Evolutionary conservation across 2,797 vertebrate genomes (phyloP).

Genomic region (Acanthornis magna): DNA sequence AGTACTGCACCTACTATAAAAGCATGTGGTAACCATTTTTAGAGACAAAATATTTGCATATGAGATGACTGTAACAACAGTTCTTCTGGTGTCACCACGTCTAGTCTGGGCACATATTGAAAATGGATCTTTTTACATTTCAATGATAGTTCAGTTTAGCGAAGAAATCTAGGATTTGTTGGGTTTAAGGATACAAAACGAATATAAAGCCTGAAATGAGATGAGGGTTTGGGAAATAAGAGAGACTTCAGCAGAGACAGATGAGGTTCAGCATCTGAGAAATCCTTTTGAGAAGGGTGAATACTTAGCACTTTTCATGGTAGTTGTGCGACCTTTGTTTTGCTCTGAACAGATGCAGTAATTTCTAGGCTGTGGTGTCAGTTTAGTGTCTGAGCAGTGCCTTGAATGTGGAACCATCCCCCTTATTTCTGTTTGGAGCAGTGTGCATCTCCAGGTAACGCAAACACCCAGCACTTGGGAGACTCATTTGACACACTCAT

Average conservation of each 20-base stretch:
- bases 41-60: neutral
- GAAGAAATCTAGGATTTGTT: neutral
- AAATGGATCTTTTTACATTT: neutral
- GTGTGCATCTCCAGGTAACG: neutral
- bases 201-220: neutral
- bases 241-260: neutral
- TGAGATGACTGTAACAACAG: neutral
- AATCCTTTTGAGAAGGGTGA: neutral
- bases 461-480: neutral
- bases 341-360: neutral
- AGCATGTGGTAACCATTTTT: neutral
- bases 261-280: neutral
- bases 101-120: neutral
- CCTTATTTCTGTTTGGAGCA: neutral
- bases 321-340: neutral
- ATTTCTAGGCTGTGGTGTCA: neutral
- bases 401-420: neutral
- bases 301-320: neutral
- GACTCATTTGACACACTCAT: neutral
- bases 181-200: neutral
- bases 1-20: neutral
- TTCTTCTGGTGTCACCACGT: neutral
- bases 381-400: neutral
- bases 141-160: neutral
- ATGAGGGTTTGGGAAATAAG: neutral